These are phyloP conservation scores for Oligia latruncula DNA, from an alignment of 2,888 invertebrate species.

Conservation along the genomic window DNA sequence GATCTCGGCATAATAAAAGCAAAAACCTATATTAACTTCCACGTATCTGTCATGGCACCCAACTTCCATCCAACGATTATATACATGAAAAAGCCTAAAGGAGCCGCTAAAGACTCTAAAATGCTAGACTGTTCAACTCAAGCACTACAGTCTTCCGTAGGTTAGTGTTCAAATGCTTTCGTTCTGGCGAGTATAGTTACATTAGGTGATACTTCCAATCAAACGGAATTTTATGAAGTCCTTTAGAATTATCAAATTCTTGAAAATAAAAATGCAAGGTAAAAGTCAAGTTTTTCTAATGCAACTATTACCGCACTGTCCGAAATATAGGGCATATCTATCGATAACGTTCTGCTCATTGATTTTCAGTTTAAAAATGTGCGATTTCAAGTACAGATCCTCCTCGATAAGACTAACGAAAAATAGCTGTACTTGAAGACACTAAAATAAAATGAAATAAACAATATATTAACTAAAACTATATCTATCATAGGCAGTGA, in stretches of 20 bases:
- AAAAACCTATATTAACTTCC: conserved; percentile 49
- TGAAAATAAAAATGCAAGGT: conserved; percentile 19
- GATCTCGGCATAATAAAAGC: conserved; percentile 52
- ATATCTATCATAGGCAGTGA: conserved; percentile 54
- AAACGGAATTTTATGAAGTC: conserved; percentile 15
- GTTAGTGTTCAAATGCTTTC: conserved; percentile 17
- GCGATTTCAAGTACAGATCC: conserved; percentile 36
- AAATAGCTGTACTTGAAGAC: conserved; percentile 41
- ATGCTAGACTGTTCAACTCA: conserved; percentile 82
- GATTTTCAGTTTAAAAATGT: conserved; percentile 18
- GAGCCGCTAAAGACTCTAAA: conserved; percentile 87
- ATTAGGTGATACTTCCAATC: conserved; percentile 12
- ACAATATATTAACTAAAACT: conserved; percentile 57
- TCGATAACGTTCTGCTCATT: conserved; percentile 19
- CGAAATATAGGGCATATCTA: conserved; percentile 11
- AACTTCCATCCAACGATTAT: conserved; percentile 71
- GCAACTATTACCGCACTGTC: conserved; percentile 30
- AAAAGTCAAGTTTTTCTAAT: conserved; percentile 6
- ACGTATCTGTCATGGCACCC: conserved; percentile 79
- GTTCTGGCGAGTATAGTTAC: conserved; percentile 21
- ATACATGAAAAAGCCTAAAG: conserved; percentile 67
- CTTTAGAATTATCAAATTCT: neutral
- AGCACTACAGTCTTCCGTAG: conserved; percentile 79
- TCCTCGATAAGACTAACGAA: conserved; percentile 33
- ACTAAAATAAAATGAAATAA: conserved; percentile 49